These are phyloP conservation scores for Phallusia fumigata DNA, from an alignment of 23 tunicate genomes.

Conservation along the genomic window DNA sequence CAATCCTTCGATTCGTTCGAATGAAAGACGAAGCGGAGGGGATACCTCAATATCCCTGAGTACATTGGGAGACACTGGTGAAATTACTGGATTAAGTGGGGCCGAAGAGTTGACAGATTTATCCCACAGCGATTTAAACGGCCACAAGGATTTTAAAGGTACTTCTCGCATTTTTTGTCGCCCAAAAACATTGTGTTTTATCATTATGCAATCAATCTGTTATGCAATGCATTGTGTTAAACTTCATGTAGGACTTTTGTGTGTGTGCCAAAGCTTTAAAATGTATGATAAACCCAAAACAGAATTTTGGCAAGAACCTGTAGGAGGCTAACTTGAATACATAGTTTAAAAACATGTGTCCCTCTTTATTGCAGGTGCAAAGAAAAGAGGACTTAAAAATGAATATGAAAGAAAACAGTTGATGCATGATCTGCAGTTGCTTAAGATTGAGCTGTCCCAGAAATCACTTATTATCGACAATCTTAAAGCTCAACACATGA, in stretches of 20 bases:
- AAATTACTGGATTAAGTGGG: constrained; percentile 36
- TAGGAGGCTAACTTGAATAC: too few species aligned
- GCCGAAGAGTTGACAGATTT: constrained; percentile 48
- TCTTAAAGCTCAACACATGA: constrained; percentile 82
- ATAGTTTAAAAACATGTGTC: too few species aligned
- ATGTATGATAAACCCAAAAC: too few species aligned
- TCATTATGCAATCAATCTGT: too few species aligned
- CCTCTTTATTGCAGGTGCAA: too few species aligned
- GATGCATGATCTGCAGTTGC: constrained; percentile 73
- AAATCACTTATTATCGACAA: constrained; percentile 84
- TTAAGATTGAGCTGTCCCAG: constrained; percentile 83
- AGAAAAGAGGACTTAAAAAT: constrained; percentile 23
- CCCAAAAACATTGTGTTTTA: too few species aligned
- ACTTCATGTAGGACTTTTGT: too few species aligned
- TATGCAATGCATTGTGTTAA: too few species aligned
- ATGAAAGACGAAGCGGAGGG: background rate
- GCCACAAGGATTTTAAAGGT: constrained; percentile 2
- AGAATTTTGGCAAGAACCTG: too few species aligned
- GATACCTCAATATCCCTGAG: constrained; percentile 47
- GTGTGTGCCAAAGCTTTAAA: too few species aligned
- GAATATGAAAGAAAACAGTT: constrained; percentile 81
- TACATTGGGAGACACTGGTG: constrained; percentile 39
- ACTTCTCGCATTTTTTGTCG: too few species aligned
- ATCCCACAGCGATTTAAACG: background rate
- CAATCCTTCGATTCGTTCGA: background rate